Conservation (phyloP, 2,113 vertebrate genomes). For the Zosterops pallidus region DNA sequence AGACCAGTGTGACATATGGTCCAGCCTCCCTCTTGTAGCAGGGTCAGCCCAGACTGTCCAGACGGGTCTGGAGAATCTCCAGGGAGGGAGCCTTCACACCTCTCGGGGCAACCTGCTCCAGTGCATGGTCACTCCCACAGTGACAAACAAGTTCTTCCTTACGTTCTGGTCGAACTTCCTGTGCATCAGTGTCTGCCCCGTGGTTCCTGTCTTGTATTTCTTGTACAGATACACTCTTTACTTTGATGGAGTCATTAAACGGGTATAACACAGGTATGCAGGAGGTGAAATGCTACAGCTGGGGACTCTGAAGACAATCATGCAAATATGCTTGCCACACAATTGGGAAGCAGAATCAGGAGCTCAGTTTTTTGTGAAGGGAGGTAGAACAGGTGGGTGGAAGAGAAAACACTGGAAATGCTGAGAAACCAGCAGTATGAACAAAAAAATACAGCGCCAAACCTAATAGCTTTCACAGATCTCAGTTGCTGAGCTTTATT, state of each 20-base stretch:
- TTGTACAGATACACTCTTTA: not conserved
- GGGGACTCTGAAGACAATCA: not conserved
- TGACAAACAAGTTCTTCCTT: not conserved
- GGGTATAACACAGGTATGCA: not conserved
- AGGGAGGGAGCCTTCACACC: not conserved
- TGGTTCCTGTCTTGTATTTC: not conserved
- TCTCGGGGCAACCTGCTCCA: not conserved
- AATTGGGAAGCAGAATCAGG: not conserved
- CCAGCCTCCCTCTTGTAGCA: not conserved
- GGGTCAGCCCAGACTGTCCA: too few relatives aligned
- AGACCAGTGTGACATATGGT: not conserved
- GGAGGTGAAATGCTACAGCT: not conserved
- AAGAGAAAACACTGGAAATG: not conserved
- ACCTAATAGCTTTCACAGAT: not conserved
- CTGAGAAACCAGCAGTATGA: not conserved
- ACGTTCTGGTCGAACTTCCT: not conserved
- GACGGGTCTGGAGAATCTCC: too few relatives aligned
- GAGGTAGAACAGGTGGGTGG: not conserved
- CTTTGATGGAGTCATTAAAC: not conserved
- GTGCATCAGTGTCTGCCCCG: not conserved
- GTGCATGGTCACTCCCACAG: fast-evolving
- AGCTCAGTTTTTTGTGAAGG: not conserved
- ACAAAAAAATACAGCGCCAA: not conserved
- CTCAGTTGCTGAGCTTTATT: not conserved
- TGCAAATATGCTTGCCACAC: not conserved